A percentile compares a stretch with the other conserved stretches of the same genome.
These are phyloP conservation scores for Chrysocyon brachyurus DNA, from an alignment of 2,797 vertebrate genomes.

Conservation along the genomic window DNA sequence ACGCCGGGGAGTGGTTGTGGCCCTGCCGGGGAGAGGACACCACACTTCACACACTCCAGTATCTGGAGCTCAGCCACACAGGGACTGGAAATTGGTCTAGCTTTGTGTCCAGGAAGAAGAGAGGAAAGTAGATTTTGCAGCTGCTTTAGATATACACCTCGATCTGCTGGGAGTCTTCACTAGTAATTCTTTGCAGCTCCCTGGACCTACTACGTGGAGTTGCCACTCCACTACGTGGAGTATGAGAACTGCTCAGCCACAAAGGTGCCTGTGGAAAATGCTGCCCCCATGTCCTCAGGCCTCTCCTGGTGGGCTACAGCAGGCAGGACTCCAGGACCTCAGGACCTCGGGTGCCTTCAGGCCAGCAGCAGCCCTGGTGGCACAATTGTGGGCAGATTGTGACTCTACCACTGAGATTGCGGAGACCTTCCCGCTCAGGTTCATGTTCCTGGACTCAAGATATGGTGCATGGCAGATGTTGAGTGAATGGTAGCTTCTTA, in stretches of 20 bases:
- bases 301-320: neutral
- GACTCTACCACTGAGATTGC: accelerated
- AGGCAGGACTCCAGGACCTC: no score
- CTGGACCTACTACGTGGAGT: neutral
- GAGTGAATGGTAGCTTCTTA: neutral
- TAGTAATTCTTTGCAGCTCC: neutral
- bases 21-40: neutral
- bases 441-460: neutral
- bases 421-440: no score
- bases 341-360: neutral
- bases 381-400: accelerated
- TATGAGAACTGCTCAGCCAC: neutral
- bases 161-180: accelerated
- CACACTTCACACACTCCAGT: neutral
- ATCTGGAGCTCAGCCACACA: accelerated
- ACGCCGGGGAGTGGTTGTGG: neutral
- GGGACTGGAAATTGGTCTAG: neutral
- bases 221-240: neutral
- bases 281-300: neutral
- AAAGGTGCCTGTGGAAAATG: neutral
- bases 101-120: neutral
- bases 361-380: neutral
- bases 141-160: neutral
- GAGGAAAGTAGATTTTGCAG: neutral
- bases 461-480: accelerated